Conservation (phyloP, 2,888 invertebrate genomes). For the Mythimna albipuncta region DNA sequence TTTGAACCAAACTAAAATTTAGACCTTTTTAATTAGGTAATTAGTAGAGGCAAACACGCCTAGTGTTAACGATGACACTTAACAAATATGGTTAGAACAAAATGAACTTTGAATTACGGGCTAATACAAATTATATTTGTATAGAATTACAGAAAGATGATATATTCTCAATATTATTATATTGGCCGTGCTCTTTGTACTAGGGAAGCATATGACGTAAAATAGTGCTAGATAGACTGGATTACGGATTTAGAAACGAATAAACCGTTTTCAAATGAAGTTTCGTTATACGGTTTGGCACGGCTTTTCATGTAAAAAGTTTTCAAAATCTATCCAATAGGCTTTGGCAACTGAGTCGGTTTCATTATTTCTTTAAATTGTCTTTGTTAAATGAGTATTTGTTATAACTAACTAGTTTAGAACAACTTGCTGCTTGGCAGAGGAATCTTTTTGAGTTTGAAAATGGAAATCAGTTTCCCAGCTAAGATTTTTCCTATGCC, state of each 20-base stretch:
- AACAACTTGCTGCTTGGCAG: not conserved
- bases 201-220: not conserved
- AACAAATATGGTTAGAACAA: no score
- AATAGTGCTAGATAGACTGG: not conserved
- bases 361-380: constrained; percentile 33
- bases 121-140: no score
- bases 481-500: no score
- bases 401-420: not conserved
- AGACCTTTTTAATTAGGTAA: not conserved
- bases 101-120: no score
- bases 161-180: not conserved
- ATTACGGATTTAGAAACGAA: not conserved
- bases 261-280: constrained; percentile 1
- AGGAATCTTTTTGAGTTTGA: not conserved
- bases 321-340: constrained; percentile 35
- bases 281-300: constrained; percentile 31
- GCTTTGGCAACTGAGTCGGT: constrained; percentile 31
- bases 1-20: not conserved
- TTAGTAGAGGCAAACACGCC: not conserved
- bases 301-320: constrained; percentile 19
- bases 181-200: not conserved
- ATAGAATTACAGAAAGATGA: no score
- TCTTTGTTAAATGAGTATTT: constrained; percentile 15
- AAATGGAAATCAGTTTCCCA: no score
- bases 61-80: not conserved